Evolutionary conservation across 2,113 vertebrate species (phyloP), one percentile per base, ranked within the genome.

Genomic region (Mastomys natalensis): DNA sequence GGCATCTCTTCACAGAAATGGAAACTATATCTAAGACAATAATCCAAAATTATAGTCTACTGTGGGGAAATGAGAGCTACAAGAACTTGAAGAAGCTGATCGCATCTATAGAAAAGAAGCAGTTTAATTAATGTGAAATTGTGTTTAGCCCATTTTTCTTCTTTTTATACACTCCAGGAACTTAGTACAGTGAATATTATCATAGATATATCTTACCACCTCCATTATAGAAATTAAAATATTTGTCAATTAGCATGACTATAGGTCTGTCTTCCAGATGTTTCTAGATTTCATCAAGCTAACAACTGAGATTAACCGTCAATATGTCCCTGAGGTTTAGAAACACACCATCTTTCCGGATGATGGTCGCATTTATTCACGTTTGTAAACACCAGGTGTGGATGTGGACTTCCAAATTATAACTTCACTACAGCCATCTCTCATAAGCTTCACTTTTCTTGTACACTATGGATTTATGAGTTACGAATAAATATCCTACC

Each of bases 401-500:
- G 12, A 26, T 85, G 4, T 37, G 24, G 16, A 81, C n/a, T 72
- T 77, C 40, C 26, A 34, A 53, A 37, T n/a, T 43, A 29, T 40
- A n/a, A 9, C 45, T 40, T 48, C 12, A 10, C 8, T 5, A 1
- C 7, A 15, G 15, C 0, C 0, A 15, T 43, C 31, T 70, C 31
- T 74, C 37, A 37, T 8, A n/a, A 80, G 9, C 2, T 34, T 24
- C 45, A 45, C 17, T 62, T 76, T 76, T n/a, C 2, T 15, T 43
- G 40, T 15, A 19, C 34, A 78, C 22, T 22, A 7, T 51, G 21
- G 34, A n/a, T n/a, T 24, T 37, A 21, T 64, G 31, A 37, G 43
- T 64, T 48, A 73, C 64, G 22, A 2, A 7, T 74, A 84, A 89
- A 84, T 21, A 17, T 40, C 7, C 31, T 77, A 48, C 34, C 51